Evolutionary conservation across 2,797 vertebrate genomes (phyloP).

Genomic region (Emys orbicularis): DNA sequence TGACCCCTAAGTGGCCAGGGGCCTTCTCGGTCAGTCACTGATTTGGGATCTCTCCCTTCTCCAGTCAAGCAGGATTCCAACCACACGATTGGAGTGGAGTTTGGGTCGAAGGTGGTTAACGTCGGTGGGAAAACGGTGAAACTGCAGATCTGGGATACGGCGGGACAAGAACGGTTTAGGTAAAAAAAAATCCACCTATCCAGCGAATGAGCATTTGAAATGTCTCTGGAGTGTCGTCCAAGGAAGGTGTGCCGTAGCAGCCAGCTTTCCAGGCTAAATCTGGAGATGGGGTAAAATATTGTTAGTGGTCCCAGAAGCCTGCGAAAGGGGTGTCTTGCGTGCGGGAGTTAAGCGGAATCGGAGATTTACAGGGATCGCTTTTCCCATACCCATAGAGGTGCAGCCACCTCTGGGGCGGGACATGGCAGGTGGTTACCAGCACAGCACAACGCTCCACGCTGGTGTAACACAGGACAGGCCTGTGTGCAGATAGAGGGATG

Average conservation of each 20-base stretch:
- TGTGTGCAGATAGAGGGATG: no score
- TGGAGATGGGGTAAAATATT: no score
- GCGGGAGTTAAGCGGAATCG: no score
- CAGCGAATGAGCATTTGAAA: neutral
- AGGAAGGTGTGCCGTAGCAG: rapidly evolving
- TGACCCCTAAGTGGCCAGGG: no score
- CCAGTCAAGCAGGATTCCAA: conserved; percentile 96
- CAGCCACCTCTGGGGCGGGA: no score
- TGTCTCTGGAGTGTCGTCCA: neutral
- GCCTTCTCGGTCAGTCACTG: neutral
- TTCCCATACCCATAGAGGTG: no score
- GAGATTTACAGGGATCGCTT: no score
- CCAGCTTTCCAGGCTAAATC: neutral
- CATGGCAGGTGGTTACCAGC: no score
- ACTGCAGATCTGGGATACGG: conserved; percentile 96
- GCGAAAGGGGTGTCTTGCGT: no score
- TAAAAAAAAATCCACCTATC: conserved; percentile 53
- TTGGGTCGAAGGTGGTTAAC: conserved; percentile 94
- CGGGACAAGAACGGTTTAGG: conserved; percentile 95
- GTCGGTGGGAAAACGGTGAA: conserved; percentile 95
- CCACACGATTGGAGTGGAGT: conserved; percentile 96
- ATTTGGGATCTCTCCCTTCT: neutral
- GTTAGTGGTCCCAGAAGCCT: no score
- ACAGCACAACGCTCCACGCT: no score
- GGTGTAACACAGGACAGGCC: no score